Evolutionary conservation across 2,888 invertebrate genomes (phyloP).

Genomic region (Lottia gigantea): DNA sequence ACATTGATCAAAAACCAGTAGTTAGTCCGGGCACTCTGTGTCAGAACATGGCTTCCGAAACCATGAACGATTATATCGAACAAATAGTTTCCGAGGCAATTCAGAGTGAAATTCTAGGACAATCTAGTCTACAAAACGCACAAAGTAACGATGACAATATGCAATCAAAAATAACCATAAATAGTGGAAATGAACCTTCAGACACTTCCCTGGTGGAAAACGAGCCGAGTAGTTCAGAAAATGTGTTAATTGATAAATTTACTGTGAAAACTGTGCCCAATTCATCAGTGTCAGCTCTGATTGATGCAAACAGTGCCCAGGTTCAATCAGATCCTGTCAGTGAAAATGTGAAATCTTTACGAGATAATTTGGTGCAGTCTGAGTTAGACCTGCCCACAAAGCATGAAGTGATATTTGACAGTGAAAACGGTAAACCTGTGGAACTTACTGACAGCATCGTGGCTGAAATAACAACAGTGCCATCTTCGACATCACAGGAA

Average conservation of each 20-base stretch:
- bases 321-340: not conserved
- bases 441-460: not conserved
- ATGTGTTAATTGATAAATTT: not conserved
- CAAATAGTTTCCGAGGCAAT: conserved; percentile 29
- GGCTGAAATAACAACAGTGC: not conserved
- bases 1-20: not conserved
- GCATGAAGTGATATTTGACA: not conserved
- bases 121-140: not conserved
- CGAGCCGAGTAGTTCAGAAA: not conserved
- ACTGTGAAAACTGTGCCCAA: not conserved
- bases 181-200: not conserved
- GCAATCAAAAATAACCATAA: not conserved
- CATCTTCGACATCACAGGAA: not conserved
- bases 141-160: not conserved
- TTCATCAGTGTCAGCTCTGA: not conserved
- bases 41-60: conserved; percentile 32
- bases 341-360: not conserved
- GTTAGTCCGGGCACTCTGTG: conserved; percentile 33
- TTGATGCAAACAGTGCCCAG: not conserved
- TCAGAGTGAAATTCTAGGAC: not conserved
- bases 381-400: too few relatives aligned
- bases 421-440: not conserved
- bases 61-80: conserved; percentile 30
- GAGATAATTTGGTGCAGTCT: not conserved
- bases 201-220: not conserved